These are phyloP conservation scores for Sarcophaga carnaria DNA, from an alignment of 2,888 invertebrate genomes.

Conservation along the genomic window DNA sequence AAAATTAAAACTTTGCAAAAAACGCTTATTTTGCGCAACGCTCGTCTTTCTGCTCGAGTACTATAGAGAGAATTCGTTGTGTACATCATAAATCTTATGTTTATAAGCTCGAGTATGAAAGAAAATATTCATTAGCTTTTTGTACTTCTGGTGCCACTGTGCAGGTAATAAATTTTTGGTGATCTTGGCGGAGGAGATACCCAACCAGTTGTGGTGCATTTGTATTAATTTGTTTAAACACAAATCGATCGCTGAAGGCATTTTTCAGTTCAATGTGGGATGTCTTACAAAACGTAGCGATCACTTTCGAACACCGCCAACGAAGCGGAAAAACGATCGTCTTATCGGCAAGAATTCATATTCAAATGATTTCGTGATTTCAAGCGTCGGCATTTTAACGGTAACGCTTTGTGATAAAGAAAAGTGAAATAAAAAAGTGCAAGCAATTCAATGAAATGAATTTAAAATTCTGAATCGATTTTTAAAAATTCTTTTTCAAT, in stretches of 20 bases:
- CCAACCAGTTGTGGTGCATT: slow-evolving; percentile 36
- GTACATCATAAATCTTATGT: too few species aligned
- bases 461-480: not conserved
- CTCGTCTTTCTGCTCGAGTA: too few species aligned
- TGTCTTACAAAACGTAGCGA: slow-evolving; percentile 76
- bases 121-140: too few species aligned
- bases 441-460: not conserved
- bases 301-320: slow-evolving; percentile 57
- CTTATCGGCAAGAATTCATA: not conserved
- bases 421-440: slow-evolving; percentile 10
- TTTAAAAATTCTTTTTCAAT: too few species aligned
- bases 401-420: slow-evolving; percentile 8
- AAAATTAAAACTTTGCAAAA: too few species aligned
- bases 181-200: not conserved
- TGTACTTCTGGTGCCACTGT: slow-evolving; percentile 23
- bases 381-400: slow-evolving; percentile 51
- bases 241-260: slow-evolving; percentile 70
- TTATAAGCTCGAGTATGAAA: too few species aligned
- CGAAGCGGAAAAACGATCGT: slow-evolving; percentile 61
- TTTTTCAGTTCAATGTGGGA: slow-evolving; percentile 77
- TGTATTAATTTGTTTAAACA: slow-evolving; percentile 68
- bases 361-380: not conserved
- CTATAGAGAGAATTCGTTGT: too few species aligned
- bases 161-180: slow-evolving; percentile 9
- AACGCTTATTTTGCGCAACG: too few species aligned